Conservation (phyloP, 1,140 invertebrate genomes). For the Drosophila prosaltans region DNA sequence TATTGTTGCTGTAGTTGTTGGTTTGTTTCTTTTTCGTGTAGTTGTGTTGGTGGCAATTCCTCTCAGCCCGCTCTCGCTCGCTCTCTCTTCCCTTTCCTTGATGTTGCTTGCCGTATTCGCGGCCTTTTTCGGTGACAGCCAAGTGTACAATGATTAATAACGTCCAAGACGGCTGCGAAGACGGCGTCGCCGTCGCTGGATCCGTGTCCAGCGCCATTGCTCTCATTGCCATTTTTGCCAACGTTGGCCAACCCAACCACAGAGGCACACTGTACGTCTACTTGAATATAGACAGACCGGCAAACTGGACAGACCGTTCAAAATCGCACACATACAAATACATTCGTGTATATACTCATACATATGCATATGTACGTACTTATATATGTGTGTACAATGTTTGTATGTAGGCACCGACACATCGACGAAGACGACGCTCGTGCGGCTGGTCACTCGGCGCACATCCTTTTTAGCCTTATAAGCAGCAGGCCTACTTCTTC, state of each 20-base stretch:
- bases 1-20: slow-evolving; percentile 53
- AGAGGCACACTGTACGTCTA: slow-evolving; percentile 54
- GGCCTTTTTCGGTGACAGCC: slow-evolving; percentile 81
- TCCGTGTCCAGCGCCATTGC: slow-evolving; percentile 31
- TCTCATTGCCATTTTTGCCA: slow-evolving; percentile 17
- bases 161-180: slow-evolving; percentile 75
- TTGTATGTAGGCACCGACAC: slow-evolving; percentile 24
- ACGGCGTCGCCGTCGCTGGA: slow-evolving; percentile 44
- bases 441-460: slow-evolving; percentile 53
- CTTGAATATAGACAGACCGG: slow-evolving; percentile 40
- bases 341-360: slow-evolving; percentile 18
- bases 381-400: not conserved
- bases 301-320: slow-evolving; percentile 32
- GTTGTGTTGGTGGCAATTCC: slow-evolving; percentile 16
- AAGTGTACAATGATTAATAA: slow-evolving; percentile 83
- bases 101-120: slow-evolving; percentile 66
- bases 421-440: slow-evolving; percentile 62
- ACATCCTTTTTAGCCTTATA: slow-evolving; percentile 71
- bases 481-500: slow-evolving; percentile 64
- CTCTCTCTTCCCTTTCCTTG: slow-evolving; percentile 46
- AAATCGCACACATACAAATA: slow-evolving; percentile 34
- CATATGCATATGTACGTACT: slow-evolving; percentile 7
- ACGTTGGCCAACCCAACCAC: slow-evolving; percentile 63
- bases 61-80: slow-evolving; percentile 48
- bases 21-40: slow-evolving; percentile 54